These are phyloP conservation scores for Peromyscus aztecus DNA, from an alignment of 2,797 vertebrate species.

Conservation along the genomic window DNA sequence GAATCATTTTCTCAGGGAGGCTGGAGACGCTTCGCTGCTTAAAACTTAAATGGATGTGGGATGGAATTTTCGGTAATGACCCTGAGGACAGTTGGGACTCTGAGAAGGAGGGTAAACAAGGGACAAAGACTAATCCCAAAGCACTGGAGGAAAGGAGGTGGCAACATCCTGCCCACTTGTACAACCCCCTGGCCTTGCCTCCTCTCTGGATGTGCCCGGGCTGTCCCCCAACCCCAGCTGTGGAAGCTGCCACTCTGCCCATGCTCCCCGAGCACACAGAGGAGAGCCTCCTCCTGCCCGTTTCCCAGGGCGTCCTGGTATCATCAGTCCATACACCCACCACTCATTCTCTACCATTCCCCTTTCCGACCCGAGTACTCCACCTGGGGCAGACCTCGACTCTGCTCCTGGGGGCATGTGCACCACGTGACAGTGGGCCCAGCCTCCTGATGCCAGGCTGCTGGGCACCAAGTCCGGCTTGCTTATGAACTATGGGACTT, in stretches of 20 bases:
- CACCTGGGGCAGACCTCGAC: not conserved
- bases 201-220: not conserved
- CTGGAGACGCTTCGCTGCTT: slow-evolving; percentile 68
- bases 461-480: not conserved
- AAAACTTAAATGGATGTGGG: slow-evolving; percentile 64
- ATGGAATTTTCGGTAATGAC: slow-evolving; percentile 62
- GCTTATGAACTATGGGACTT: not conserved
- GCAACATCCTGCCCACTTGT: accelerated
- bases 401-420: not conserved
- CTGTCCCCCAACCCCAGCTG: not conserved
- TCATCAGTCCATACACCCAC: not conserved
- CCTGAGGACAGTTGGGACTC: slow-evolving; percentile 52
- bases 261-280: not conserved
- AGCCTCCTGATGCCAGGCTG: not conserved
- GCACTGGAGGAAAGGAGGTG: not conserved
- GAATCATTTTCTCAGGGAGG: slow-evolving; percentile 70
- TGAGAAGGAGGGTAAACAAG: slow-evolving; percentile 44
- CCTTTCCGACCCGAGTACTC: not conserved
- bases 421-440: not conserved
- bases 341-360: not conserved
- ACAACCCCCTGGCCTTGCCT: not conserved
- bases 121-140: slow-evolving; percentile 54
- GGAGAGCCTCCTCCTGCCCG: not conserved
- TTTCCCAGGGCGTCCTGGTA: accelerated
- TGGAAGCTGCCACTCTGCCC: not conserved